These are phyloP conservation scores for Columba guinea DNA, from an alignment of 2,797 vertebrate species.

Conservation along the genomic window DNA sequence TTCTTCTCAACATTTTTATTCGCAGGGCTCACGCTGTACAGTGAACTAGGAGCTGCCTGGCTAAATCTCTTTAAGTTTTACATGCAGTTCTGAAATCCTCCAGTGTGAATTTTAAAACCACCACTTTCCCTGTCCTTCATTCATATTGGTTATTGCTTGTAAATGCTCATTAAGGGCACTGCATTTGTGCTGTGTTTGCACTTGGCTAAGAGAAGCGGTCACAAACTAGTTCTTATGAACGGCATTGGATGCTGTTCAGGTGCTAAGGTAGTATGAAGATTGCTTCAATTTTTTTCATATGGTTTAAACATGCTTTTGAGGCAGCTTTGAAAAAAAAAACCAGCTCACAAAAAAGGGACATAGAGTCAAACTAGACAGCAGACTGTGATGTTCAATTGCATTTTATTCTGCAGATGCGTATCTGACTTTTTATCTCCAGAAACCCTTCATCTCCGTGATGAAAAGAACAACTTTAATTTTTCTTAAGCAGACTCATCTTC, in stretches of 20 bases:
- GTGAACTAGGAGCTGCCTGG: not conserved
- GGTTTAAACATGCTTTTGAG: not conserved
- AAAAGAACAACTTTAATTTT: slow-evolving; percentile 3
- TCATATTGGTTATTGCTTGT: not conserved
- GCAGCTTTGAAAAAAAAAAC: not conserved
- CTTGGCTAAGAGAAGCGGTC: not conserved
- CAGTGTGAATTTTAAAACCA: not conserved
- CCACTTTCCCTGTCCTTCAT: not conserved
- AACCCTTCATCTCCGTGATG: not conserved
- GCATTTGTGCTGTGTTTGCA: not conserved
- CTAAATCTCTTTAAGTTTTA: not conserved
- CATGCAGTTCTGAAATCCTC: not conserved
- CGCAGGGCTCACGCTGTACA: not conserved
- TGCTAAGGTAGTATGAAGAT: not conserved
- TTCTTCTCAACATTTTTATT: not conserved
- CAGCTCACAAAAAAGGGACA: not conserved
- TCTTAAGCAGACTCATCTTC: not conserved
- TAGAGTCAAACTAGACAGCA: not conserved
- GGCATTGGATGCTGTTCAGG: not conserved
- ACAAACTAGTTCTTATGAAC: not conserved
- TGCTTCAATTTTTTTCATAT: not conserved
- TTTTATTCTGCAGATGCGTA: not conserved
- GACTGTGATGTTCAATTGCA: not conserved
- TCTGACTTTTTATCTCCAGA: not conserved
- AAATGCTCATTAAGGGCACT: not conserved